Conservation (phyloP, 2,888 invertebrate species). For the Ecliptopera silaceata region DNA sequence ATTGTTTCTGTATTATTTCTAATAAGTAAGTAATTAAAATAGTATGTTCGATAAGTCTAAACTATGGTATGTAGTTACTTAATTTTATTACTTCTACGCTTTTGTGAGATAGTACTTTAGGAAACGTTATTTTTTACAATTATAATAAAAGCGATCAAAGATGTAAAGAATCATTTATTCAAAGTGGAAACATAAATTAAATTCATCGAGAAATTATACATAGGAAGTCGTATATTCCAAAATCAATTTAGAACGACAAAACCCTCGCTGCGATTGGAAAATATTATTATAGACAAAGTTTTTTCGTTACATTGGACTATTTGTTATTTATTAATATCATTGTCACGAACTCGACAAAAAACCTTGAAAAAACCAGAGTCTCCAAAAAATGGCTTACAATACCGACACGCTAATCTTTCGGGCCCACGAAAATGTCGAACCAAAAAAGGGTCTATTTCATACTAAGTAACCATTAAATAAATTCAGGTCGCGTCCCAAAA, state of each 20-base stretch:
- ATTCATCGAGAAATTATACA: slow-evolving; percentile 29
- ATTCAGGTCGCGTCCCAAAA: slow-evolving; percentile 62
- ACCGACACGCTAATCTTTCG: slow-evolving; percentile 72
- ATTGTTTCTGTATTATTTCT: no score
- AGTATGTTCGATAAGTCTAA: no score
- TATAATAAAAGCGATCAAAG: slow-evolving; percentile 7
- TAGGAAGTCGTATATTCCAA: slow-evolving; percentile 31
- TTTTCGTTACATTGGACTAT: slow-evolving; percentile 62
- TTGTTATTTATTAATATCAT: slow-evolving; percentile 78
- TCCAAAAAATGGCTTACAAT: slow-evolving; percentile 73
- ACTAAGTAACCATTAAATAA: slow-evolving; percentile 81
- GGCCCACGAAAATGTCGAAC: slow-evolving; percentile 66
- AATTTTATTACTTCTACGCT: no score
- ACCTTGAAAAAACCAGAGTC: slow-evolving; percentile 36
- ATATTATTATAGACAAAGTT: slow-evolving; percentile 62
- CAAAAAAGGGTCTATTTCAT: slow-evolving; percentile 71
- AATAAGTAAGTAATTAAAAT: neutral
- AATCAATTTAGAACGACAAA: slow-evolving; percentile 49
- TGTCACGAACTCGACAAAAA: slow-evolving; percentile 68
- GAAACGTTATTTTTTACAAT: neutral
- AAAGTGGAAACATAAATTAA: slow-evolving; percentile 25
- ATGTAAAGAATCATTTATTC: neutral
- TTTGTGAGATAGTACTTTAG: no score
- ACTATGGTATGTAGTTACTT: no score
- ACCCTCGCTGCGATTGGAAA: slow-evolving; percentile 51